Evolutionary conservation across 2,888 invertebrate species (phyloP).

Genomic region (Opisthograptis luteolata): DNA sequence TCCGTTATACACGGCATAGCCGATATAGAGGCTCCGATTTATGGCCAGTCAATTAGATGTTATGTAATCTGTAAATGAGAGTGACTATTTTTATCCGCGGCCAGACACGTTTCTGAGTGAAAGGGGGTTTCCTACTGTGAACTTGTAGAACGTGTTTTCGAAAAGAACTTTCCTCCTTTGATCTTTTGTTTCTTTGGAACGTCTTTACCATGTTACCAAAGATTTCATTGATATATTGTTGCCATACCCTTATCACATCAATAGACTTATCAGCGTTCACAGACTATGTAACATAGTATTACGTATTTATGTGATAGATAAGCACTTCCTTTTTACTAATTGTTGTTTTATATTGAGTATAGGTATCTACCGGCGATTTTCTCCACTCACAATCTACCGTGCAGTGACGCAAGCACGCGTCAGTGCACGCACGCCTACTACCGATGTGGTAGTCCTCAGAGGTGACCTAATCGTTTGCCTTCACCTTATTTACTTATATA

Average conservation of each 20-base stretch:
- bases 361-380: no score
- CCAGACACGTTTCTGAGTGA: conserved; percentile 67
- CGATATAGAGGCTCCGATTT: conserved; percentile 59
- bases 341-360: no score
- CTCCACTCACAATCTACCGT: neutral
- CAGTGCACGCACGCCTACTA: conserved; percentile 30
- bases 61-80: conserved; percentile 70
- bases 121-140: conserved; percentile 70
- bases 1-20: conserved; percentile 66
- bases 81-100: conserved; percentile 65
- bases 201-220: conserved; percentile 19
- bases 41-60: conserved; percentile 66
- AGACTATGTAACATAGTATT: no score
- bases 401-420: conserved; percentile 41
- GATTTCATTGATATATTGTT: conserved; percentile 9
- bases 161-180: conserved; percentile 56
- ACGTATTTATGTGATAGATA: no score
- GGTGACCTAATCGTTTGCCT: conserved; percentile 63
- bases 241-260: neutral
- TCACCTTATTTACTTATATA: conserved; percentile 57
- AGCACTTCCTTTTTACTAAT: no score
- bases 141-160: conserved; percentile 59
- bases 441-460: conserved; percentile 37
- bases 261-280: no score
- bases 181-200: conserved; percentile 37